Base-by-base conservation (phyloP, 2,113 vertebrate species). In the Colossoma macropomum region DNA sequence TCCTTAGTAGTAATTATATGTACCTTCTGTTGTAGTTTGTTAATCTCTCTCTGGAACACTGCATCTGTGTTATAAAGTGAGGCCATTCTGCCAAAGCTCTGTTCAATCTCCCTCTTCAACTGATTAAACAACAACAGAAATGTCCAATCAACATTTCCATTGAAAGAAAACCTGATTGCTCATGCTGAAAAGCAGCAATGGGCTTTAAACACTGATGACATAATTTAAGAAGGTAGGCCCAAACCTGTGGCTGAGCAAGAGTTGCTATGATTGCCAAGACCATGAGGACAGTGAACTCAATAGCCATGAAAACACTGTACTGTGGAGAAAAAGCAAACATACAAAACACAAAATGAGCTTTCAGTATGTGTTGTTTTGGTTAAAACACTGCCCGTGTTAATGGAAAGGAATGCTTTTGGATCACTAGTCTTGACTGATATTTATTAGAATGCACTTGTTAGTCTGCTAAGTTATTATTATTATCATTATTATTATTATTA, bases 1-100 rank as follows among this genome's bases (percentile, higher is more conserved):
- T 1, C 5, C 10, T 52, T 52, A 59, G 6, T 59, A 59, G 7
- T 59, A 59, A 7, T 56, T 56, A 32, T 38, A 21, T 21, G 25
- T 69, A 83, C 81, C 75, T 77, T 52, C 7, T 50, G 25, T 60
- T 83, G 81, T 32, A 83, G 54, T 71, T 71, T 77, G 54, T 62
- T 19, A 5, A 83, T 65, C n/a, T 77, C 65, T 0, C 8, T 21
- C 13, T 25, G 19, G 27, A 77, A 77, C 4, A 6, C 54, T 1
- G 32, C 10, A n/a, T 83, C 75, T 27, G 65, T 38, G 11, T 70
- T 8, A 71, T 28, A 50, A 45, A 71, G 52, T 19, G 75, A 28
- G 6, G 27, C 45, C 50, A 77, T 77, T 59, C 50, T 60, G 54
- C 12, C 15, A 45, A 83, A 77, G 12, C 52, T 48, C 8, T 62